A percentile compares a stretch with the other conserved stretches of the same genome.
Evolutionary conservation across 2,888 invertebrate species (phyloP).

Genomic region (Galerucella calmariensis): DNA sequence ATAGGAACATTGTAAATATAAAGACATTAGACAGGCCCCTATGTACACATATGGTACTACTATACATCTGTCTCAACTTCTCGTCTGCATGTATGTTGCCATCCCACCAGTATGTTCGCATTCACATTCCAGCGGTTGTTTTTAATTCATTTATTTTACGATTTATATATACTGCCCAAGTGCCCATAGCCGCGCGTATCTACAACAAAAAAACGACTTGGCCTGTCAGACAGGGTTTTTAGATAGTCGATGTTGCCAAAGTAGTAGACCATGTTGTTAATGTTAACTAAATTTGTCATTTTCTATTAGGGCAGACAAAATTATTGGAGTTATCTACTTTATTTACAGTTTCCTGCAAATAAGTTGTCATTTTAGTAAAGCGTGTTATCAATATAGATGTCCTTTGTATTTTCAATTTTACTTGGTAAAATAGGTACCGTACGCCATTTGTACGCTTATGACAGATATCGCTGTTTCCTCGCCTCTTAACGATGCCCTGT

Average conservation of each 20-base stretch:
- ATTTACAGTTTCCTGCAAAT: no score
- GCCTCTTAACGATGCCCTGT: no score
- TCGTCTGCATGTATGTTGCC: not conserved
- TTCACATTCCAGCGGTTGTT: conserved; percentile 24
- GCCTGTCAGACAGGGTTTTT: conserved; percentile 14
- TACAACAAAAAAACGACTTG: conserved; percentile 9
- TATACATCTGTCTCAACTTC: conserved; percentile 9
- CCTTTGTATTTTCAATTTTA: no score
- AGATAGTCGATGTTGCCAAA: not conserved
- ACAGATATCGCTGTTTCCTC: no score
- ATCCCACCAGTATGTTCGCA: conserved; percentile 18
- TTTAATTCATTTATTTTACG: conserved; percentile 14
- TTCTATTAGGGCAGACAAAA: no score
- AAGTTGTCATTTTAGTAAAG: no score
- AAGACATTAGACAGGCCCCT: not conserved
- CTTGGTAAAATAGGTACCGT: no score
- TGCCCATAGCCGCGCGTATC: not conserved
- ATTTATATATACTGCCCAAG: conserved; percentile 11
- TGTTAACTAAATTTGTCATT: no score
- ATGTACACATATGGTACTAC: conserved; percentile 16
- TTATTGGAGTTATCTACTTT: no score
- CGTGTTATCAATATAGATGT: no score
- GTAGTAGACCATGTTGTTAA: not conserved
- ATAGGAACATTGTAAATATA: not conserved
- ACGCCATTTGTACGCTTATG: no score